phyloP scores from a whole-genome alignment of 2,113 vertebrate genomes.

The Riparia riparia region DNA sequence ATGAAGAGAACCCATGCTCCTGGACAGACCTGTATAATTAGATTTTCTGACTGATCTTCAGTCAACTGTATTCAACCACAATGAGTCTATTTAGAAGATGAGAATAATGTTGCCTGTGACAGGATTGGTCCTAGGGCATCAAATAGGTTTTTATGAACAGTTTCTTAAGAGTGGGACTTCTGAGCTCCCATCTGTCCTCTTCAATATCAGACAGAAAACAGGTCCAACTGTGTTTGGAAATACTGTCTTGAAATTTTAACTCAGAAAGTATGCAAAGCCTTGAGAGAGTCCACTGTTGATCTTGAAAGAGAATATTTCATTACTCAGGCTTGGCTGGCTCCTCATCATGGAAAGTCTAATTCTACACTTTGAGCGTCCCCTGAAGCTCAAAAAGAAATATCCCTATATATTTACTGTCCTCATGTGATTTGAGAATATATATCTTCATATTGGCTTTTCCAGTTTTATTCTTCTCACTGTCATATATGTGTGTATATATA shows the following conservation, averaged over 20 bases:
- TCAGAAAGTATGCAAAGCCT: not conserved
- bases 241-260: not conserved
- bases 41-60: not conserved
- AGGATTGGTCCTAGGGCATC: not conserved
- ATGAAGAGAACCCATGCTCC: not conserved
- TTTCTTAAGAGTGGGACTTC: not conserved
- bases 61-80: not conserved
- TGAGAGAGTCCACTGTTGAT: not conserved
- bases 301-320: conserved; percentile 2
- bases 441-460: not conserved
- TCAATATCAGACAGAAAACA: not conserved
- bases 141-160: fast-evolving
- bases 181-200: not conserved
- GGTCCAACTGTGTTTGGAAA: not conserved
- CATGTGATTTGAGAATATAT: not conserved
- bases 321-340: not conserved
- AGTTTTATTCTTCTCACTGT: not conserved
- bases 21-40: not conserved
- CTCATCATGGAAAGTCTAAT: not conserved
- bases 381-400: not conserved
- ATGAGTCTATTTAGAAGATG: not conserved
- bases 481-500: not conserved
- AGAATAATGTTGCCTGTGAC: not conserved
- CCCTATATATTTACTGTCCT: not conserved
- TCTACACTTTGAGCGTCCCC: not conserved